These are phyloP conservation scores for Meles meles DNA, from an alignment of 2,113 vertebrate genomes.

Conservation along the genomic window DNA sequence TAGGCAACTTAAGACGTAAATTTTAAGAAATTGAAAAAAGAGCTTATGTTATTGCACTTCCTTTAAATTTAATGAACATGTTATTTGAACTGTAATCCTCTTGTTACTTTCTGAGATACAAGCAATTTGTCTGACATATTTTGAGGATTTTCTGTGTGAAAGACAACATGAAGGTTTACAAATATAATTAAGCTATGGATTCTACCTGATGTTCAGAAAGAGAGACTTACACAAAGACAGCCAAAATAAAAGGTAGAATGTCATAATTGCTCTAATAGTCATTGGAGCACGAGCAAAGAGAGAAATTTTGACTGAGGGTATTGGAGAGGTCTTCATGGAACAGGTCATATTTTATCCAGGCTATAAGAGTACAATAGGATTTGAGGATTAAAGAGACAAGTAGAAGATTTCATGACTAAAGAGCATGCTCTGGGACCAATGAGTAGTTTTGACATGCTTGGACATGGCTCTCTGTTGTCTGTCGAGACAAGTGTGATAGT, in stretches of 20 bases:
- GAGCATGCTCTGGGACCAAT: not conserved
- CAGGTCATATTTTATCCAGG: not conserved
- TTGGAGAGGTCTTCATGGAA: not conserved
- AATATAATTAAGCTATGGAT: not conserved
- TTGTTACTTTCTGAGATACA: not conserved
- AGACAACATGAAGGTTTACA: not conserved
- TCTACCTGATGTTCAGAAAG: not conserved
- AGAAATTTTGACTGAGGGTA: not conserved
- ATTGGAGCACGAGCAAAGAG: not conserved
- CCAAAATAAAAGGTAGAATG: not conserved
- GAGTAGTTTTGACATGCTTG: not conserved
- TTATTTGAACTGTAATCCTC: not conserved
- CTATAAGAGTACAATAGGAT: not conserved
- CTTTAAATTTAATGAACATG: not conserved
- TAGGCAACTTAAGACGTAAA: conserved; percentile 1
- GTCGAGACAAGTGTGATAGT: not conserved
- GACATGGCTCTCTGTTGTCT: not conserved
- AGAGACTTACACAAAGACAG: not conserved
- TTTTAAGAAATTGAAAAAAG: not conserved
- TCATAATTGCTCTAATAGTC: not conserved
- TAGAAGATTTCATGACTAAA: not conserved
- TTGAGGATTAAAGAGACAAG: not conserved
- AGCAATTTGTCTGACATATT: not conserved
- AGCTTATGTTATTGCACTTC: not conserved
- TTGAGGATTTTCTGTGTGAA: conserved; percentile 1